phyloP scores from a whole-genome alignment of 2,888 invertebrate genomes.

The Melanargia galathea region DNA sequence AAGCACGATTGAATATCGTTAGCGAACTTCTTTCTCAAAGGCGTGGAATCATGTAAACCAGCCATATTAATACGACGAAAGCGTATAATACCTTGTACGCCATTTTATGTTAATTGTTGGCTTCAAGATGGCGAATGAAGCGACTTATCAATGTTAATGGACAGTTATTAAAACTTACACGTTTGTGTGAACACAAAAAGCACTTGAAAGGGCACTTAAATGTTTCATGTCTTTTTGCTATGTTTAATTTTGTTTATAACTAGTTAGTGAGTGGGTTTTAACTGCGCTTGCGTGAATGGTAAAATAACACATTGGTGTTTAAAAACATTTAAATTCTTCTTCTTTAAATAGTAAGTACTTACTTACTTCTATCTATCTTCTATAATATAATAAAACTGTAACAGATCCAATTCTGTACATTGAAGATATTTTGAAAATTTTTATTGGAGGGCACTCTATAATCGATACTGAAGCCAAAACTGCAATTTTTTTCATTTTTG shows the following conservation, averaged over 20 bases:
- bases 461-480: no score
- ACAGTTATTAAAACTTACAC: constrained; percentile 31
- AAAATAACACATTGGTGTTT: constrained; percentile 10
- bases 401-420: no score
- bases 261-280: constrained; percentile 24
- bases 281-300: constrained; percentile 17
- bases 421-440: no score
- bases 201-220: constrained; percentile 34
- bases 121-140: constrained; percentile 39
- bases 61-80: constrained; percentile 11
- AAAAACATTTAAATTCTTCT: not conserved
- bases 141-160: constrained; percentile 40
- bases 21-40: not conserved
- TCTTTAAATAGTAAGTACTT: no score
- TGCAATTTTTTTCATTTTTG: no score
- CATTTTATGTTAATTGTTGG: constrained; percentile 36
- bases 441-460: no score
- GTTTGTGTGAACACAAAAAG: constrained; percentile 28
- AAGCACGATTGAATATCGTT: not conserved
- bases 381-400: no score
- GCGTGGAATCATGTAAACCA: not conserved
- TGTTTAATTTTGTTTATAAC: constrained; percentile 32
- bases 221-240: constrained; percentile 27
- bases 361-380: no score
- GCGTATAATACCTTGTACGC: constrained; percentile 25